These are phyloP conservation scores for Mamestra brassicae DNA, from an alignment of 2,888 invertebrate species.

Conservation along the genomic window DNA sequence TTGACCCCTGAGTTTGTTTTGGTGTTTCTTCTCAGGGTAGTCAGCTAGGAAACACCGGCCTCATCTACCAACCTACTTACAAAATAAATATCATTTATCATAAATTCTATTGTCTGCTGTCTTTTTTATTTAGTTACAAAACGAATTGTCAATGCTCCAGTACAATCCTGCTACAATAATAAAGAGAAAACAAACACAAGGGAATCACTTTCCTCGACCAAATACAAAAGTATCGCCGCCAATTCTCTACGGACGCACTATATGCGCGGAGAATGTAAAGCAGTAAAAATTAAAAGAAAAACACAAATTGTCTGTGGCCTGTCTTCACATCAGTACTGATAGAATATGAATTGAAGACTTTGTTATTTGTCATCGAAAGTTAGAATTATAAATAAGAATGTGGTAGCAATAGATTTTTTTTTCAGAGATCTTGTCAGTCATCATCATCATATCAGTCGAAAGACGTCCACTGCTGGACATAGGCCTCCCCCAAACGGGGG, in stretches of 20 bases:
- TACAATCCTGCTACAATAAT: neutral
- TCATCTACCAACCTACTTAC: no score
- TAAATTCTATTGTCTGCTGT: no score
- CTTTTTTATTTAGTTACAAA: neutral
- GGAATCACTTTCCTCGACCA: slow-evolving; percentile 32
- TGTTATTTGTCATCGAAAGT: slow-evolving; percentile 1
- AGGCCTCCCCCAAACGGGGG: no score
- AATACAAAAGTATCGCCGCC: slow-evolving; percentile 1
- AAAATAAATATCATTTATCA: no score
- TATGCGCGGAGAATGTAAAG: slow-evolving; percentile 30
- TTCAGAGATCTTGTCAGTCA: no score
- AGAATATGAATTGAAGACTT: slow-evolving; percentile 30
- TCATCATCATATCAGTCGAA: no score
- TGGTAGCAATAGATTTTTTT: no score
- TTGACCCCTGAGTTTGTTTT: no score
- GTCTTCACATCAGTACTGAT: slow-evolving; percentile 21
- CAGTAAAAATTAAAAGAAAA: slow-evolving; percentile 17
- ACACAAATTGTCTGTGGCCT: slow-evolving; percentile 26
- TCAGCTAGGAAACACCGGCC: no score
- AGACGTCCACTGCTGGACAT: no score
- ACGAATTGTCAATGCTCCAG: neutral
- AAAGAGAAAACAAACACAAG: slow-evolving; percentile 23
- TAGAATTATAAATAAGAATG: neutral
- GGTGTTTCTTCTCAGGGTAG: no score
- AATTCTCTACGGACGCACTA: slow-evolving; percentile 34